Conservation (phyloP, 2,113 vertebrate species). For the Grammomys surdaster region DNA sequence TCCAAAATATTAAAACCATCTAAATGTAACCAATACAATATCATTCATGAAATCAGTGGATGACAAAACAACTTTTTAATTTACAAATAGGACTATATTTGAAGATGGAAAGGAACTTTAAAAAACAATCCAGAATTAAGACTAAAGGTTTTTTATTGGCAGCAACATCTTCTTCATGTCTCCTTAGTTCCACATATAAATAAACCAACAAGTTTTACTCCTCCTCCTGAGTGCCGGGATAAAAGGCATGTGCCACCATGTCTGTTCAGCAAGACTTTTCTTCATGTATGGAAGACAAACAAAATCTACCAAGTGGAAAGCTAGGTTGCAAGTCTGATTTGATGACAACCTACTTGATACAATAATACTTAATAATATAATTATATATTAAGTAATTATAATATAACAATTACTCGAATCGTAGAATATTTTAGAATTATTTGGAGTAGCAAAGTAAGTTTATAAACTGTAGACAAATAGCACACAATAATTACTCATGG, state of each 20-base stretch:
- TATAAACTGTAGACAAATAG: conserved; percentile 80
- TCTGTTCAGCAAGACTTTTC: not conserved
- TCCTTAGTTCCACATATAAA: conserved; percentile 83
- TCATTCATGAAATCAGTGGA: conserved; percentile 32
- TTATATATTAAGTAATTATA: not conserved
- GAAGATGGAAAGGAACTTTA: conserved; percentile 57
- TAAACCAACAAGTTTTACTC: conserved; percentile 84
- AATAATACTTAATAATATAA: conserved; percentile 83
- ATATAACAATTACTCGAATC: conserved; percentile 85
- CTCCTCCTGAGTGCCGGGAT: conserved; percentile 13
- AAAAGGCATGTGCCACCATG: not conserved
- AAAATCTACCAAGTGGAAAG: conserved; percentile 80
- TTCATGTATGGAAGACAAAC: conserved; percentile 75
- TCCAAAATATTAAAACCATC: conserved; percentile 51
- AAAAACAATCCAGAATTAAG: conserved; percentile 24
- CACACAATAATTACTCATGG: conserved; percentile 76
- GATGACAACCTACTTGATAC: conserved; percentile 81
- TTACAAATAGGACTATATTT: not conserved
- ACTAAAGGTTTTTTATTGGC: conserved; percentile 33
- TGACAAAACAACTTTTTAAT: conserved; percentile 37
- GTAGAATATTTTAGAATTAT: conserved; percentile 84
- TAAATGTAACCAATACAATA: conserved; percentile 29
- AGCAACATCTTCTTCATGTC: conserved; percentile 68
- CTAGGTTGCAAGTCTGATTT: conserved; percentile 84
- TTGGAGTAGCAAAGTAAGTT: conserved; percentile 82